These are phyloP conservation scores for Microcebus murinus DNA, from an alignment of 2,113 vertebrate species.

Conservation along the genomic window DNA sequence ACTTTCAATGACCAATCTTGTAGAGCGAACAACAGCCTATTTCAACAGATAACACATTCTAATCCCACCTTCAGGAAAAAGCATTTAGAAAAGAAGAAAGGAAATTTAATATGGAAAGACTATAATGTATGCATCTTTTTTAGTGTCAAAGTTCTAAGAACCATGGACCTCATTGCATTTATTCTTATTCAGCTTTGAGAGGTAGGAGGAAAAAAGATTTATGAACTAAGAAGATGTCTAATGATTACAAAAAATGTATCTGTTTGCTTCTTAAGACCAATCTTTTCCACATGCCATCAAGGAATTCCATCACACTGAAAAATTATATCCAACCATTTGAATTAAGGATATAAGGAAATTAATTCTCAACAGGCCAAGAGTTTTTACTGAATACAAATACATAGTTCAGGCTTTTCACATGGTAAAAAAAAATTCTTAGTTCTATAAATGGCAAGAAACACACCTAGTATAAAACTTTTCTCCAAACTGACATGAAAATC, in stretches of 20 bases:
- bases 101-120: constrained; percentile 17
- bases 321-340: constrained; percentile 49
- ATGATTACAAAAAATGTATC: constrained; percentile 55
- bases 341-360: constrained; percentile 61
- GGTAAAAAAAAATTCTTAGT: constrained; percentile 41
- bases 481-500: constrained; percentile 48
- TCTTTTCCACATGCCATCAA: constrained; percentile 43
- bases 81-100: constrained; percentile 30
- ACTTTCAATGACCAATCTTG: not conserved
- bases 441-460: constrained; percentile 18
- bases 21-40: constrained; percentile 17
- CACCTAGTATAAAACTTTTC: constrained; percentile 6
- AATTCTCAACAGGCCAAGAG: constrained; percentile 28
- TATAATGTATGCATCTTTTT: constrained; percentile 9
- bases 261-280: constrained; percentile 29
- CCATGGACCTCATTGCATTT: not conserved
- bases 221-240: constrained; percentile 55
- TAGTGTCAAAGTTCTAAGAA: constrained; percentile 9
- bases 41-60: not conserved
- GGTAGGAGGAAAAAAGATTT: constrained; percentile 41
- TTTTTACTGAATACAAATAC: constrained; percentile 41
- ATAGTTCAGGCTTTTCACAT: constrained; percentile 35
- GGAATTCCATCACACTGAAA: constrained; percentile 38
- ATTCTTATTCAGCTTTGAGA: constrained; percentile 23
- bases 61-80: not conserved